A percentile compares a stretch with the other conserved stretches of the same genome.
phyloP scores from a whole-genome alignment of 2,113 vertebrate species.

The Cathartes aura region DNA sequence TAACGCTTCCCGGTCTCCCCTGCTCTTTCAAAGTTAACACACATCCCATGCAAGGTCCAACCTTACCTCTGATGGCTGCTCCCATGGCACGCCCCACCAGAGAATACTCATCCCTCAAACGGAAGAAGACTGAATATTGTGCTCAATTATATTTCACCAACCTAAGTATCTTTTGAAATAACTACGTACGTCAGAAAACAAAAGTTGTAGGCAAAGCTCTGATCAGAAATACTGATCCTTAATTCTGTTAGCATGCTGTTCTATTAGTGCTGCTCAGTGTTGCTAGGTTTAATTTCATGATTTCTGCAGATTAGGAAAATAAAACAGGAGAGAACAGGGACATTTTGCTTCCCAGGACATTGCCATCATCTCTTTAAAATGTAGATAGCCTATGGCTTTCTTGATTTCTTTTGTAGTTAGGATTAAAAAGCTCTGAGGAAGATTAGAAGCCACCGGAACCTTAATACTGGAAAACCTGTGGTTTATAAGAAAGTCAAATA shows the following conservation, averaged over 20 bases:
- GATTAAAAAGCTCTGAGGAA: not conserved
- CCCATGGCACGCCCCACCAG: not conserved
- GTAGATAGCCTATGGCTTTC: not conserved
- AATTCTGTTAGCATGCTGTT: not conserved
- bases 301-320: conserved; percentile 7
- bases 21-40: not conserved
- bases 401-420: not conserved
- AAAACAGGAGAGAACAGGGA: not conserved
- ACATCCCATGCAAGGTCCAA: not conserved
- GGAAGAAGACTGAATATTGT: not conserved
- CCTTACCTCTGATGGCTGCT: conserved; percentile 47
- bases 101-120: not conserved
- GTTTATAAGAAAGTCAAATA: not conserved
- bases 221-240: conserved; percentile 38
- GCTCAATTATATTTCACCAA: not conserved
- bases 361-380: not conserved
- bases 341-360: not conserved
- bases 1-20: not conserved
- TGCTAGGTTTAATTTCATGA: not conserved
- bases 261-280: not conserved
- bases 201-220: not conserved
- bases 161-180: not conserved
- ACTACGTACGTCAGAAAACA: not conserved
- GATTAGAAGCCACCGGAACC: not conserved
- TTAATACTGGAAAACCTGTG: conserved; percentile 10